Evolutionary conservation across 2,888 invertebrate genomes (phyloP).

Genomic region (Cremastinae sp.): DNA sequence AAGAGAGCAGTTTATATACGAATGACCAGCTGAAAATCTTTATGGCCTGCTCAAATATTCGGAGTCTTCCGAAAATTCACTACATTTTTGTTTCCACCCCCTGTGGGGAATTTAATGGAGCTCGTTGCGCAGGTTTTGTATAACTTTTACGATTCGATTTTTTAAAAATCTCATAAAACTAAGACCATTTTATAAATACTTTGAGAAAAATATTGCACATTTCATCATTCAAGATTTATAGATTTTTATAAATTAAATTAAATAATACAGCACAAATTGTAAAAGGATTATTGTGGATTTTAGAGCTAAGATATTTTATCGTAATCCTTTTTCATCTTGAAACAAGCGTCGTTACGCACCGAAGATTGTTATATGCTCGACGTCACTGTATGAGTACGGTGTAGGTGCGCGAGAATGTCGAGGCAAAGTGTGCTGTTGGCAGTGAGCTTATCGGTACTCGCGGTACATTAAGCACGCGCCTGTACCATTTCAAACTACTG

Average conservation of each 20-base stretch:
- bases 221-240: too few species aligned
- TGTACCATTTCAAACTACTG: constrained; percentile 68
- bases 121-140: too few species aligned
- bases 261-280: too few species aligned
- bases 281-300: too few species aligned
- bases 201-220: too few species aligned
- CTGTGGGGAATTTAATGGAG: constrained; percentile 39
- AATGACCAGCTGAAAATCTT: constrained; percentile 2
- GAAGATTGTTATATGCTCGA: constrained; percentile 23
- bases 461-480: constrained; percentile 80
- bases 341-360: constrained; percentile 45
- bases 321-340: constrained; percentile 26
- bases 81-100: constrained; percentile 4
- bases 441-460: constrained; percentile 77
- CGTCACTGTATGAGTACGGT: constrained; percentile 12
- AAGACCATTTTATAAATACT: too few species aligned
- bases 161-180: too few species aligned
- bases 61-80: constrained; percentile 6
- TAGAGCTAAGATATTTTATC: too few species aligned
- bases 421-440: constrained; percentile 47
- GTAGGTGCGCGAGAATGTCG: constrained; percentile 12
- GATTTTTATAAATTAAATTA: too few species aligned
- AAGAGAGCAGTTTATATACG: constrained; percentile 17
- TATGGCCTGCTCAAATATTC: constrained; percentile 1
- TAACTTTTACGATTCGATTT: too few species aligned